Evolutionary conservation across 2,113 vertebrate species (phyloP), one percentile per base, ranked within the genome.

Genomic region (Silurus meridionalis): DNA sequence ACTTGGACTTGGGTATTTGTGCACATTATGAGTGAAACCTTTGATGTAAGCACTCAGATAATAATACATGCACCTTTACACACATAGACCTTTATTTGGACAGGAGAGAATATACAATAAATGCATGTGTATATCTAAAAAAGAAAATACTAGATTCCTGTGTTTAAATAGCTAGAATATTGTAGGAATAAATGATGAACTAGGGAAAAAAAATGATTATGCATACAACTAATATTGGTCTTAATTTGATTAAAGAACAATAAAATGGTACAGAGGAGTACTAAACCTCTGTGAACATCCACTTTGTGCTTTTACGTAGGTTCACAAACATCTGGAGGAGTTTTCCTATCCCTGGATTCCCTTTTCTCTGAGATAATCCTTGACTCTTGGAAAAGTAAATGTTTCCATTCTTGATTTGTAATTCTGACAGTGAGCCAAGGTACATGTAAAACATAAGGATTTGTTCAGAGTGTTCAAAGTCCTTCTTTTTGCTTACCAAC

Each of bases 311-410:
- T 72, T 2, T 71, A 28, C 3, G 5, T 11, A 74, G 61, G 17
- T 48, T 80, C 46, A 66, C 60, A 67, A 66, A 85, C 69, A 86
- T 82, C 69, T 66, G 67, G 80, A 64, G 85, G 50, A 86, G 57
- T 82, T 75, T 55, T 21, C 52, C 63, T 82, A 67, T 80, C 13
- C 66, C 23, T 50, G 69, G 71, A 58, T 86, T 60, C 72, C 71
- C 72, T 71, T 37, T 61, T 9, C 37, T 50, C 64, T 9, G 37
- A 63, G 57, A 52, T 66, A 17, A 53, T 60, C 57, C 23, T 1
- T 52, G n/a, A 57, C 71, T 69, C 23, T 55, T 58, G 86, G 87
- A 88, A 88, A 88, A 53, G 75, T 77, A 89, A 88, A 89, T 84
- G 79, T 61, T 87, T 79, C 80, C 46, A 81, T 37, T 37, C 85